Evolutionary conservation across 2,113 vertebrate species (phyloP).

Genomic region (Antechinus stuartii): DNA sequence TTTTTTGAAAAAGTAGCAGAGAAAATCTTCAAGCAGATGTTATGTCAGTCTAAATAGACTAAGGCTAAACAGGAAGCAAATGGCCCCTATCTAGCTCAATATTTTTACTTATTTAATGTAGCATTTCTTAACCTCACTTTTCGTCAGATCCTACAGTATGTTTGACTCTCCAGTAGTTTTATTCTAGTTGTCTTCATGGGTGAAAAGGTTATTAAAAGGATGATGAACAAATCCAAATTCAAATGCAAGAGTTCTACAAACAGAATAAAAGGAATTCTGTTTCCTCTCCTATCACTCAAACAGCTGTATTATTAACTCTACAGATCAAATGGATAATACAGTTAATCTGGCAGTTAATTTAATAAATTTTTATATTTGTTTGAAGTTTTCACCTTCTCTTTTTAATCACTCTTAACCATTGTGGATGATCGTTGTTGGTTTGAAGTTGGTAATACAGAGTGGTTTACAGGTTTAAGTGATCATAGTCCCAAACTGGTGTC

Average conservation of each 20-base stretch:
- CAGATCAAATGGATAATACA: background rate
- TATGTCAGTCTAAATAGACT: constrained; percentile 80
- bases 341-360: background rate
- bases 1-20: constrained; percentile 78
- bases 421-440: constrained; percentile 14
- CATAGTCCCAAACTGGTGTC: background rate
- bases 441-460: background rate
- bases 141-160: background rate
- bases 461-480: background rate
- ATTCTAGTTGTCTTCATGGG: background rate
- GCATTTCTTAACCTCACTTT: constrained; percentile 17
- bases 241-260: background rate
- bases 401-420: background rate
- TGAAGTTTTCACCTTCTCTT: background rate
- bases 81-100: constrained; percentile 59
- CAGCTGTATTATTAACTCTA: background rate
- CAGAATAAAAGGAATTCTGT: background rate
- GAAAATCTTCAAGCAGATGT: constrained; percentile 50
- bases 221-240: background rate
- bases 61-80: constrained; percentile 42
- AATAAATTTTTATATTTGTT: constrained; percentile 18
- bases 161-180: background rate
- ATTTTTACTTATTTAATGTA: constrained; percentile 1
- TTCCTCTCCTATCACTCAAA: background rate
- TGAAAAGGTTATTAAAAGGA: background rate